Evolutionary conservation across 2,888 invertebrate species (phyloP).

Genomic region (Hemicrepidius hirtus): DNA sequence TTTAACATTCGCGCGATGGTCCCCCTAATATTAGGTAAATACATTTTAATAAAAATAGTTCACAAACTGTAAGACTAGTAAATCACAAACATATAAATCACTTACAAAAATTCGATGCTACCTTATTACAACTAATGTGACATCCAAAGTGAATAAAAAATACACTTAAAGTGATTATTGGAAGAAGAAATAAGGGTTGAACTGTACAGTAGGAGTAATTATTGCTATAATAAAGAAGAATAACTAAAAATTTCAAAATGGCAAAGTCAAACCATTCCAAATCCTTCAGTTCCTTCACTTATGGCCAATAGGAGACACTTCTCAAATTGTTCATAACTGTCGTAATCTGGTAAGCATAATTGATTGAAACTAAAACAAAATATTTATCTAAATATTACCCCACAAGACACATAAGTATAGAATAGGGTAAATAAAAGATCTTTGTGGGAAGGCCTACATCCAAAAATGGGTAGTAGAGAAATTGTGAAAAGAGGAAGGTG

Average conservation of each 20-base stretch:
- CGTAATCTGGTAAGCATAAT: slow-evolving; percentile 95
- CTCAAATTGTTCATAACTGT: slow-evolving; percentile 94
- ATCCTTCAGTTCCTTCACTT: slow-evolving; percentile 96
- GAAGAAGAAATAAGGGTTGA: neutral
- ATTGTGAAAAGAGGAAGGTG: no score
- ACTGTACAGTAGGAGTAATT: neutral
- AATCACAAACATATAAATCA: slow-evolving; percentile 16
- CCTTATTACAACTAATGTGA: neutral
- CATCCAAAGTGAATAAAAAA: no score
- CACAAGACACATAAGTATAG: no score
- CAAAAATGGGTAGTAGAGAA: no score
- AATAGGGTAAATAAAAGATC: no score
- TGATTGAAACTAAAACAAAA: slow-evolving; percentile 88
- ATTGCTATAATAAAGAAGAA: neutral
- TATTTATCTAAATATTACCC: slow-evolving; percentile 35
- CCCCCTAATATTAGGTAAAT: slow-evolving; percentile 36
- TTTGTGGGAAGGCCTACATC: no score
- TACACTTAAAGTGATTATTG: no score
- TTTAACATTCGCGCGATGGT: slow-evolving; percentile 37
- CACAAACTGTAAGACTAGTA: slow-evolving; percentile 8
- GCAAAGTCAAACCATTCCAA: slow-evolving; percentile 80
- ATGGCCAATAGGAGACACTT: slow-evolving; percentile 92
- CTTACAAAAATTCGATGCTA: neutral
- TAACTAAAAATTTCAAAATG: neutral
- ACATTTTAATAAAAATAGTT: neutral